Evolutionary conservation across 2,113 vertebrate species (phyloP).

Genomic region (Xiphophorus hellerii): DNA sequence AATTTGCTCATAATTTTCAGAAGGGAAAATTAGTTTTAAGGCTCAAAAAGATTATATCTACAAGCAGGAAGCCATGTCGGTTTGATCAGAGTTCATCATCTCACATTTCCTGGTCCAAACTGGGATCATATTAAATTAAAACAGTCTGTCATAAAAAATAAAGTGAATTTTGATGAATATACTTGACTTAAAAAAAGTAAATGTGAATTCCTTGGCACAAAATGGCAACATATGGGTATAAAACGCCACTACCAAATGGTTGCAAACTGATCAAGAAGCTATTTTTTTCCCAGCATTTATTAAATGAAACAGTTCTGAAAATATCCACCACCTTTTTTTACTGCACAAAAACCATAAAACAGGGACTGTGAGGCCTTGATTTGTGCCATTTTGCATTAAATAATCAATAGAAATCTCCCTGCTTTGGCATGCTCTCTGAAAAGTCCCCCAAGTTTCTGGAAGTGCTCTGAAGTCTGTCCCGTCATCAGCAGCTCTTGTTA

Average conservation of each 20-base stretch:
- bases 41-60: neutral
- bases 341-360: too few species aligned
- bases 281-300: too few species aligned
- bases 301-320: too few species aligned
- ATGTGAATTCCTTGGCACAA: too few species aligned
- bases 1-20: neutral
- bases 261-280: too few species aligned
- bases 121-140: neutral
- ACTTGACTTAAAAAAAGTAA: too few species aligned
- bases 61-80: neutral
- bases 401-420: neutral
- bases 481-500: constrained; percentile 25
- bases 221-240: too few species aligned
- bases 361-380: too few species aligned
- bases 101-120: neutral
- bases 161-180: neutral
- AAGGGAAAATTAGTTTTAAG: neutral
- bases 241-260: too few species aligned
- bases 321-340: too few species aligned
- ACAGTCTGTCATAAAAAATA: too few species aligned
- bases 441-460: constrained; percentile 21
- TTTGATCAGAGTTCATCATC: too few species aligned
- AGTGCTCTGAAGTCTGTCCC: constrained; percentile 10
- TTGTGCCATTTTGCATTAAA: neutral
- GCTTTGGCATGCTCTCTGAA: constrained; percentile 2